phyloP scores from a whole-genome alignment of 2,888 invertebrate genomes.

The Pristionchus arcanus region DNA sequence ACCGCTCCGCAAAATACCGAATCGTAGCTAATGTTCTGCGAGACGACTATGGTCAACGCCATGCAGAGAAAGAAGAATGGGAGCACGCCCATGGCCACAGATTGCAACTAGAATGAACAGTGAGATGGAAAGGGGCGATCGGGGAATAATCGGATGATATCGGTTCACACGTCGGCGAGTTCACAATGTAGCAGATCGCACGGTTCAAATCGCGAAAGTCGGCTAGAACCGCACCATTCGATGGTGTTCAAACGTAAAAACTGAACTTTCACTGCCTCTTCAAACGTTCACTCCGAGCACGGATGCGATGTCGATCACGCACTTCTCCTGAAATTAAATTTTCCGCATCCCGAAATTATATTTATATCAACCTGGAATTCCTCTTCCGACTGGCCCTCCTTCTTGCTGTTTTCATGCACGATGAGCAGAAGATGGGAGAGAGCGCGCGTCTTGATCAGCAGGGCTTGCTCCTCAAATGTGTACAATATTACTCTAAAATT shows the following conservation, averaged over 20 bases:
- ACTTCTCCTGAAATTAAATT: neutral
- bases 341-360: neutral
- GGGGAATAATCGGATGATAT: neutral
- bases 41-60: neutral
- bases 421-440: neutral
- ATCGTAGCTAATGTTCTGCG: neutral
- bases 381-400: neutral
- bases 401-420: neutral
- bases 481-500: neutral
- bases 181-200: neutral
- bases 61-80: neutral
- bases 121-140: neutral
- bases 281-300: neutral
- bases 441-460: neutral
- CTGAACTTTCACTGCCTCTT: too few relatives aligned
- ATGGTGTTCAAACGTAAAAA: neutral
- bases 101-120: neutral
- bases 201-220: neutral
- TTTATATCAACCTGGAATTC: neutral
- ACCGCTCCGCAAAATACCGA: neutral
- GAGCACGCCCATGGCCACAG: neutral
- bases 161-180: neutral
- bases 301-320: neutral
- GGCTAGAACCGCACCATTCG: neutral
- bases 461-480: neutral